Conservation (phyloP, 2,888 invertebrate species). For the Amorpha juglandis region DNA sequence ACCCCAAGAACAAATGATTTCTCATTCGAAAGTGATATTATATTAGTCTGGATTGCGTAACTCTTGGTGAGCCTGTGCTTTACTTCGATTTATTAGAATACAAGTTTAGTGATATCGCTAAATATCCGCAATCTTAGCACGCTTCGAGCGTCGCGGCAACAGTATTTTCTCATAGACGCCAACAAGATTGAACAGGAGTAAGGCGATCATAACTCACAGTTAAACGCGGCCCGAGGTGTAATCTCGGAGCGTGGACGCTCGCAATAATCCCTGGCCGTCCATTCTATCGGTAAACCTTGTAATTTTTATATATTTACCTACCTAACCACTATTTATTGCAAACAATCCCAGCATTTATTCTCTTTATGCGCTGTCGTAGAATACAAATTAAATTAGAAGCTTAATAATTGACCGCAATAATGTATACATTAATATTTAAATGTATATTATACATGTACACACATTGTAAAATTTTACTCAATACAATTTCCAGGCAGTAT, state of each 20-base stretch:
- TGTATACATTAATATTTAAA: no score
- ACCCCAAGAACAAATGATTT: no score
- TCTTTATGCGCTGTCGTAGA: slow-evolving; percentile 11
- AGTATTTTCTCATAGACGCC: slow-evolving; percentile 80
- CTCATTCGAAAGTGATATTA: no score
- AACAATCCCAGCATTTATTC: slow-evolving; percentile 1
- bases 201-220: slow-evolving; percentile 80
- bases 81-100: not conserved
- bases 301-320: slow-evolving; percentile 55
- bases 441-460: no score
- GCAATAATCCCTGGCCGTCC: slow-evolving; percentile 73
- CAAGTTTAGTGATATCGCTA: slow-evolving; percentile 38
- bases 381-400: not conserved
- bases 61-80: not conserved
- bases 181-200: slow-evolving; percentile 76
- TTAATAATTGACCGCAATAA: no score
- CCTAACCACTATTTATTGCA: slow-evolving; percentile 26
- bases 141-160: slow-evolving; percentile 62
- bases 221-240: slow-evolving; percentile 73
- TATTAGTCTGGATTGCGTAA: not conserved
- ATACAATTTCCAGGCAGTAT: no score
- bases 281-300: slow-evolving; percentile 62
- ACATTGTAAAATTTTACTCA: no score
- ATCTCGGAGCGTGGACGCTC: slow-evolving; percentile 70
- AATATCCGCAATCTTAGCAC: slow-evolving; percentile 62